A percentile compares a stretch with the other conserved stretches of the same genome.
Conservation (phyloP, 2,113 vertebrate genomes). For the Scomber scombrus region DNA sequence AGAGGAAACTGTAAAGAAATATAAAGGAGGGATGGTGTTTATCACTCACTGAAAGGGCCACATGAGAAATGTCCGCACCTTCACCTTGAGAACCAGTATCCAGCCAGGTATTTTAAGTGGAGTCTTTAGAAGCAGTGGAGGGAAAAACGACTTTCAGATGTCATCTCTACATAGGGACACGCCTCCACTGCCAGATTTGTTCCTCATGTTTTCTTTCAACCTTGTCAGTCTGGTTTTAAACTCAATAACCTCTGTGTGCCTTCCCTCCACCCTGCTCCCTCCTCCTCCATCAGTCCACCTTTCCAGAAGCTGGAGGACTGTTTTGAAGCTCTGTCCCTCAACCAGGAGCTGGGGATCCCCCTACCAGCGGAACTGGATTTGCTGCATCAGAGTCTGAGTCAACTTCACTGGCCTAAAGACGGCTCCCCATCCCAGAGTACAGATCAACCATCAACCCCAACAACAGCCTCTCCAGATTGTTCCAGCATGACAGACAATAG, state of each 20-base stretch:
- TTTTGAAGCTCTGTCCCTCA: slow-evolving; percentile 92
- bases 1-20: background rate
- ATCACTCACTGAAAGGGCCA: no score
- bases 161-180: slow-evolving; percentile 38
- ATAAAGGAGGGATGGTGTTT: background rate
- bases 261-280: slow-evolving; percentile 42
- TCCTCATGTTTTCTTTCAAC: slow-evolving; percentile 62
- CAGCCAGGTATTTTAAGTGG: slow-evolving; percentile 11
- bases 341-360: slow-evolving; percentile 94
- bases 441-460: slow-evolving; percentile 37
- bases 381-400: slow-evolving; percentile 88
- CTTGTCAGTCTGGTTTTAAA: slow-evolving; percentile 60
- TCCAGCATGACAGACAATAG: slow-evolving; percentile 49
- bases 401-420: slow-evolving; percentile 72
- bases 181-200: slow-evolving; percentile 61
- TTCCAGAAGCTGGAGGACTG: slow-evolving; percentile 97
- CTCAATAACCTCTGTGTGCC: slow-evolving; percentile 20
- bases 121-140: background rate
- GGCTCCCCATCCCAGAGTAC: slow-evolving; percentile 39
- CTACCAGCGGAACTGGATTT: slow-evolving; percentile 94
- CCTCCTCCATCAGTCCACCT: slow-evolving; percentile 84
- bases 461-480: slow-evolving; percentile 55
- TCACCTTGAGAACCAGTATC: background rate
- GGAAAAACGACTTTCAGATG: slow-evolving; percentile 41
- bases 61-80: background rate